These are phyloP conservation scores for Pangasius sanitwongsei DNA, from an alignment of 2,797 vertebrate genomes.

Conservation along the genomic window DNA sequence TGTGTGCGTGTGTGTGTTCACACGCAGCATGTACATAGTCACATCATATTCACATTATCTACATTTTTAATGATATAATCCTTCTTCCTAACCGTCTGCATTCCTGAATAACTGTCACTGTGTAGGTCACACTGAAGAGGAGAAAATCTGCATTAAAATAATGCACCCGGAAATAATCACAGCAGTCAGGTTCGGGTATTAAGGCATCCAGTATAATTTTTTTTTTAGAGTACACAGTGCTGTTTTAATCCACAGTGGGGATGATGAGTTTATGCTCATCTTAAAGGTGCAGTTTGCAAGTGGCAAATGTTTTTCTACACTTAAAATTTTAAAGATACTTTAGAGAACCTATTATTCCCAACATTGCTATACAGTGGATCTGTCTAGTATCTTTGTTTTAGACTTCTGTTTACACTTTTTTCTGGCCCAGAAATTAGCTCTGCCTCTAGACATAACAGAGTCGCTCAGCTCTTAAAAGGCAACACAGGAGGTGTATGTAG, in stretches of 20 bases:
- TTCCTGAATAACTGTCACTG: neutral
- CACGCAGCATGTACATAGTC: neutral
- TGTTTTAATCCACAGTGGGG: neutral
- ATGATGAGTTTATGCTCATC: neutral
- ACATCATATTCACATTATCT: constrained; percentile 37
- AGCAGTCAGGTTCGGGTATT: neutral
- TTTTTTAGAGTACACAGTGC: neutral
- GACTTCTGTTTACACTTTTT: neutral
- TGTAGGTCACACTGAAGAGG: neutral
- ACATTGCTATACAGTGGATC: neutral
- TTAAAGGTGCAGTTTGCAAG: neutral
- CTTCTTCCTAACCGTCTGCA: neutral
- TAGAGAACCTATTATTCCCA: neutral
- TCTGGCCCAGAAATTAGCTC: neutral
- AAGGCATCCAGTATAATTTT: constrained; percentile 8
- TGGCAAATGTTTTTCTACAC: too few species aligned
- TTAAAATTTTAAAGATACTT: neutral
- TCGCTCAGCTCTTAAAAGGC: neutral
- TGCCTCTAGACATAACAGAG: neutral
- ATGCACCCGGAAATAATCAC: neutral
- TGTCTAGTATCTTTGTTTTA: neutral
- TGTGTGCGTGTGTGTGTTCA: neutral
- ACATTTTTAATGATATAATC: neutral
- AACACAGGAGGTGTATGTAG: neutral
- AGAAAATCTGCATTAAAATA: neutral